Percentiles rank a stretch among this genome's conserved stretches.
Evolutionary conservation across 2,113 vertebrate species (phyloP).

Genomic region (Salminus brasiliensis): DNA sequence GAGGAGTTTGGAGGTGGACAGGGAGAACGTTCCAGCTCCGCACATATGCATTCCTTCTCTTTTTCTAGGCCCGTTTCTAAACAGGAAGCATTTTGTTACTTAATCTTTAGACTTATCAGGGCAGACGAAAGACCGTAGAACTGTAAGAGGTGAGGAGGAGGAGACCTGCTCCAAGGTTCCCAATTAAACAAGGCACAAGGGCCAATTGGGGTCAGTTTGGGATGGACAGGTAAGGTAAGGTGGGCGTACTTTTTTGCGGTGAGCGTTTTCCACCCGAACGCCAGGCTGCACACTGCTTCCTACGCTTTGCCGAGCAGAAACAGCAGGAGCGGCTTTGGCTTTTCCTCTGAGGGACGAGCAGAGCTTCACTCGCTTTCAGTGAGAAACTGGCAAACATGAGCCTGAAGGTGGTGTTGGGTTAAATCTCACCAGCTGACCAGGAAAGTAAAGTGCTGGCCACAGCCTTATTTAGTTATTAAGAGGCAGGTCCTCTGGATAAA

Average conservation of each 20-base stretch:
- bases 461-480: constrained; percentile 81
- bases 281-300: constrained; percentile 37
- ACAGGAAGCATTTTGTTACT: constrained; percentile 56
- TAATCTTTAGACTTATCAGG: constrained; percentile 35
- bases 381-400: constrained; percentile 47
- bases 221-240: not conserved
- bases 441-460: constrained; percentile 84
- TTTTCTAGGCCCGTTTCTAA: constrained; percentile 42
- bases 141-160: constrained; percentile 39
- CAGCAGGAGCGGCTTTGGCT: constrained; percentile 38
- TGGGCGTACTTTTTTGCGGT: not conserved
- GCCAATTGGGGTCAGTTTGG: not conserved
- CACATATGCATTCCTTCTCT: constrained; percentile 73
- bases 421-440: constrained; percentile 85
- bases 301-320: constrained; percentile 31
- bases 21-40: constrained; percentile 9
- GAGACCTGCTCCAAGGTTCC: not conserved
- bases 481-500: constrained; percentile 91
- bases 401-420: constrained; percentile 69
- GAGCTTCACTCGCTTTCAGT: not conserved
- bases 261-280: constrained; percentile 12
- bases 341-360: not conserved
- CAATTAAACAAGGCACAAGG: not conserved
- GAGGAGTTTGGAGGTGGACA: not conserved
- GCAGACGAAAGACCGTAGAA: constrained; percentile 46